Conservation (phyloP, 2,113 vertebrate species). For the Geococcyx californianus region DNA sequence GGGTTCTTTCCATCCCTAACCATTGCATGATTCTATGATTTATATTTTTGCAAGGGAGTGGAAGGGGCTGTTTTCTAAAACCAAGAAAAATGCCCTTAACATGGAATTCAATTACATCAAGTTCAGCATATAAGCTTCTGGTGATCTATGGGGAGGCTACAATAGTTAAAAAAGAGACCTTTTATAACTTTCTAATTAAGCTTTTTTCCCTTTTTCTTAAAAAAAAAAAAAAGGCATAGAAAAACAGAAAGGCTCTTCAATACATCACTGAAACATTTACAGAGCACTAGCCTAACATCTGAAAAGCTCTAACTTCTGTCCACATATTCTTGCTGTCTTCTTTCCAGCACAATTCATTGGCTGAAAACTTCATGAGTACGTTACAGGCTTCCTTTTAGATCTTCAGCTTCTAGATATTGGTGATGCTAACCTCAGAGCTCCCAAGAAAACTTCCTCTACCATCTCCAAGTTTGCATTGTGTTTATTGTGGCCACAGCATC, state of each 20-base stretch:
- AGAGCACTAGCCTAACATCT: background rate
- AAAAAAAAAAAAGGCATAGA: background rate
- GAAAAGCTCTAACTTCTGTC: background rate
- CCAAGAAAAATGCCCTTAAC: background rate
- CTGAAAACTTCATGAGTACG: background rate
- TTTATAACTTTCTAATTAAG: background rate
- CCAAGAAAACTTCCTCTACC: background rate
- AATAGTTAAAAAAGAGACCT: background rate
- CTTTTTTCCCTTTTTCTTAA: background rate
- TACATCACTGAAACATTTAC: background rate
- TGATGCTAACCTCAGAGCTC: background rate
- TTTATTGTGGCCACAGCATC: background rate
- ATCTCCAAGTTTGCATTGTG: background rate
- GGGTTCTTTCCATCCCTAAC: too few species aligned
- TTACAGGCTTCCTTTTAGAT: background rate
- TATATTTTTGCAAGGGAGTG: background rate
- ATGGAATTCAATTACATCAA: background rate
- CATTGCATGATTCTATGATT: background rate
- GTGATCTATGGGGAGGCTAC: background rate
- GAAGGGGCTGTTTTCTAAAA: background rate
- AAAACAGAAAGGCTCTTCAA: background rate
- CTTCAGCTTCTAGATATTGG: background rate
- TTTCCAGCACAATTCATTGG: background rate
- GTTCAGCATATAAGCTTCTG: background rate
- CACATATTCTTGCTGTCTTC: background rate